Evolutionary conservation across 2,888 invertebrate genomes (phyloP).

Genomic region (Gortyna flavago): DNA sequence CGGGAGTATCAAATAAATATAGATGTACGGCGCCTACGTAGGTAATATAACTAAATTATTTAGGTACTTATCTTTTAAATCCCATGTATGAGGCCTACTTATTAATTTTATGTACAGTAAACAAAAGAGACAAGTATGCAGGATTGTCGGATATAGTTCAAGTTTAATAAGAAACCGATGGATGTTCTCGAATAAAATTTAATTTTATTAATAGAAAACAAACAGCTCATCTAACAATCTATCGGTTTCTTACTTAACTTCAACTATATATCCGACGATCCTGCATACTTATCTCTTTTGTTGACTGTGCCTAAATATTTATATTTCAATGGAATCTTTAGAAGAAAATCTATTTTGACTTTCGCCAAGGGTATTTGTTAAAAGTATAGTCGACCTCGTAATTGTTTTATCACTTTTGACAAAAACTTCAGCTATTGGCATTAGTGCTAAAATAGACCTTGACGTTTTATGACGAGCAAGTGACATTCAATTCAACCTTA

Average conservation of each 20-base stretch:
- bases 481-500: neutral
- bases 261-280: too few relatives aligned
- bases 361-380: neutral
- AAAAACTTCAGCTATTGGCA: neutral
- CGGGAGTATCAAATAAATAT: neutral
- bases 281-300: too few relatives aligned
- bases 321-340: neutral
- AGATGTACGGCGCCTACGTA: neutral
- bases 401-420: neutral
- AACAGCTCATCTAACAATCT: too few relatives aligned
- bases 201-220: too few relatives aligned
- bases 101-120: too few relatives aligned
- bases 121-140: too few relatives aligned
- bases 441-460: neutral
- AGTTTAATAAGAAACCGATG: too few relatives aligned
- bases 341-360: neutral
- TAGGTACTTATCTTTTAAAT: neutral
- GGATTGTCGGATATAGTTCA: too few relatives aligned
- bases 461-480: neutral
- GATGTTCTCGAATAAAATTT: too few relatives aligned
- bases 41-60: neutral
- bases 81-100: too few relatives aligned
- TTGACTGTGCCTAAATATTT: neutral
- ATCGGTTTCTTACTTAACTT: too few relatives aligned
- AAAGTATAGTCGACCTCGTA: neutral